phyloP scores from a whole-genome alignment of 2,888 invertebrate species.

The Podabrus alpinus region DNA sequence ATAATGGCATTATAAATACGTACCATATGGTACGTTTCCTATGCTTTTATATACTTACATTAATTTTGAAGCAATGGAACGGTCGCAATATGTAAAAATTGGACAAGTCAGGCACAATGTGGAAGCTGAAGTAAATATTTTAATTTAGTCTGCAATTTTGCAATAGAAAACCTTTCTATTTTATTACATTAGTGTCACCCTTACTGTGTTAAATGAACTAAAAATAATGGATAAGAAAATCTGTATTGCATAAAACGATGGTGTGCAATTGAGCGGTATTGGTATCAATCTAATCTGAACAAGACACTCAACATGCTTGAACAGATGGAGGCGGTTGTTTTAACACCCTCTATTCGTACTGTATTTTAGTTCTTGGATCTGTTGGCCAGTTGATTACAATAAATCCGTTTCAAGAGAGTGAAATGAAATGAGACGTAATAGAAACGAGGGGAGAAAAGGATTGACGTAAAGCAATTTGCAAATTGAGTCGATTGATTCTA shows the following conservation, averaged over 20 bases:
- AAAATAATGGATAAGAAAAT: conserved; percentile 37
- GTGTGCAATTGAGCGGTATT: conserved; percentile 44
- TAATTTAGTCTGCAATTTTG: not conserved
- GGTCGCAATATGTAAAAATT: not conserved
- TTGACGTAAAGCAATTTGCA: conserved; percentile 46
- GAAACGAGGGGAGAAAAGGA: conserved; percentile 28
- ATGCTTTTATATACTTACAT: not conserved
- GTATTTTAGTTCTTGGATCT: conserved; percentile 40
- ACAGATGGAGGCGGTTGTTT: conserved; percentile 46
- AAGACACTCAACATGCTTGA: conserved; percentile 41
- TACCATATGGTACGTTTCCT: too few relatives aligned
- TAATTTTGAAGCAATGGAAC: not conserved
- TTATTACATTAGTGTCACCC: not conserved
- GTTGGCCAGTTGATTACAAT: conserved; percentile 44
- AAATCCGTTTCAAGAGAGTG: conserved; percentile 40
- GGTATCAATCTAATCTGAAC: conserved; percentile 46
- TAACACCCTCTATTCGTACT: conserved; percentile 36
- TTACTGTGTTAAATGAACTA: conserved; percentile 30
- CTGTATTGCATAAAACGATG: conserved; percentile 37
- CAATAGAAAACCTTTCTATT: not conserved
- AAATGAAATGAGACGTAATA: conserved; percentile 45
- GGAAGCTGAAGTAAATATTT: not conserved
- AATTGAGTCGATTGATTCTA: conserved; percentile 48
- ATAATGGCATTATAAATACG: too few relatives aligned
- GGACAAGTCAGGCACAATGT: not conserved